These are phyloP conservation scores for Trichonephila clavata DNA, from an alignment of 1,140 invertebrate genomes.

Conservation along the genomic window DNA sequence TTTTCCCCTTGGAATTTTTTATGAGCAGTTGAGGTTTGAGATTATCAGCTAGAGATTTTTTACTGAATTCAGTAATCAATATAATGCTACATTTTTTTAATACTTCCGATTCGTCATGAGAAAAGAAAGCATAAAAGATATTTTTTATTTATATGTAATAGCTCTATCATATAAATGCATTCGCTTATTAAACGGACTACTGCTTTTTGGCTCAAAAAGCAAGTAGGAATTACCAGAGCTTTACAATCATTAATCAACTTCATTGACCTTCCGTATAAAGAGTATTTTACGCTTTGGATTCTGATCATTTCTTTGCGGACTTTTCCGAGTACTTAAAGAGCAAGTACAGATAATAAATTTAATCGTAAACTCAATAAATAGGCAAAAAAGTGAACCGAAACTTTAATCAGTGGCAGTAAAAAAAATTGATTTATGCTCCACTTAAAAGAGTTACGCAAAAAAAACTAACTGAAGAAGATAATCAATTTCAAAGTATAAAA, in stretches of 20 bases:
- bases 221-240: neutral
- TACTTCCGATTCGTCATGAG: too few species aligned
- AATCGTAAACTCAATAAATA: slow-evolving; percentile 28
- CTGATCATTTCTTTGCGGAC: neutral
- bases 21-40: too few species aligned
- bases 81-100: too few species aligned
- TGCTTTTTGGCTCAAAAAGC: neutral
- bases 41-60: too few species aligned
- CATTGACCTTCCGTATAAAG: neutral
- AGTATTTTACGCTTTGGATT: neutral
- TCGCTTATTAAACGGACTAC: neutral
- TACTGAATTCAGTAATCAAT: too few species aligned
- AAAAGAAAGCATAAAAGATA: too few species aligned
- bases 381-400: neutral
- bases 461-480: slow-evolving; percentile 11
- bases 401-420: slow-evolving; percentile 10
- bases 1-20: too few species aligned
- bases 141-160: neutral
- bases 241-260: neutral
- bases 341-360: slow-evolving; percentile 5
- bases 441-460: neutral
- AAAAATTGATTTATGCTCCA: slow-evolving; percentile 15
- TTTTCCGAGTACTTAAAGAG: neutral
- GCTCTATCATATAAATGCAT: neutral
- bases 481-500: slow-evolving; percentile 3